Base-by-base conservation (phyloP, 2,888 invertebrate genomes). In the Tetranychus truncatus region DNA sequence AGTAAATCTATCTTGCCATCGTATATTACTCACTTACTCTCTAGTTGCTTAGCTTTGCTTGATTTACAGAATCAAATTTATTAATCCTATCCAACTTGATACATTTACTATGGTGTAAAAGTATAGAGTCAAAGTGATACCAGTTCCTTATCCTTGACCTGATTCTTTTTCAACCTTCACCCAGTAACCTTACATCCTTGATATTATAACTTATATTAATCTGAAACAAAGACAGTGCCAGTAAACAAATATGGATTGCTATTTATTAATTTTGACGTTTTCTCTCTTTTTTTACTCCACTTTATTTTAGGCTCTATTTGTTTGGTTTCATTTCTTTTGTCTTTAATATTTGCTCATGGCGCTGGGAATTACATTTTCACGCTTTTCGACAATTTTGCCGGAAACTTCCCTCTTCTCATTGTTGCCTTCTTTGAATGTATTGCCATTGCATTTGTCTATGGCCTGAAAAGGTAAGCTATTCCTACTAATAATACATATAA, bases 281-380 rank as follows among this genome's bases (percentile, higher is more conserved):
- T 15, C 55, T 20, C n/a, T n/a, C 66, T 66, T n/a, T 15, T n/a
- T 34, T 55, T 77, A 8, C 9, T 67, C 21, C 24, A 15, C 65
- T 74, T 71, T 76, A 76, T 80, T 81, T 5, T 80, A 86, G 87
- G 86, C 74, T 84, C 83, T 0, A 83, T 95, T 55, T 95, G 95
- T 82, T 84, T 89, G 24, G 83, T 88, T 1, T 94, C 94, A 83
- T 93, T 92, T 81, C 75, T 88, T 5, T 85, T 95, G 77, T 94
- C 94, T 0, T 89, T 95, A 89, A 88, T 87, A 1, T 95, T 95
- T 81, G 91, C 94, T 1, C 91, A 95, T 80, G 92, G 94, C 6
- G 89, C 93, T 24, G 95, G 95, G 34, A 95, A 91, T 82, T 95
- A 95, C 81, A 89, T 95, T 66, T 95, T 95, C 81, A 88, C 93